phyloP scores from a whole-genome alignment of 1,140 invertebrate genomes.

The Coptotermes formosanus region DNA sequence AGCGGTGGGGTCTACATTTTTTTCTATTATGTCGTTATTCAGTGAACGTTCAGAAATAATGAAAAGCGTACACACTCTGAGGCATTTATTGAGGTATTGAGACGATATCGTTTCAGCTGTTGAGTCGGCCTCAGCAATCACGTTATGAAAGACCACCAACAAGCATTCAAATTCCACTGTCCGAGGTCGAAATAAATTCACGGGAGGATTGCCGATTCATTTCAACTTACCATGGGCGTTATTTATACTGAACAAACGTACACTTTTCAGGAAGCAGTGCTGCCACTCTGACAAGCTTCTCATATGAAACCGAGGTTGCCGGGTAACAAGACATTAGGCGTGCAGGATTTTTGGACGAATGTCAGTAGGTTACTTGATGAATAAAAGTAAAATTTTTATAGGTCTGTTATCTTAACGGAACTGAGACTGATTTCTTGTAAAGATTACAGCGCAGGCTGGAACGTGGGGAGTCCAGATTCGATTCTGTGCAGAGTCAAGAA shows the following conservation, averaged over 20 bases:
- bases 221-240: neutral
- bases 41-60: neutral
- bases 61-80: neutral
- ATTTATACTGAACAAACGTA: neutral
- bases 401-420: no score
- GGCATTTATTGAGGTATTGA: conserved; percentile 12
- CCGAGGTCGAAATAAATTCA: neutral
- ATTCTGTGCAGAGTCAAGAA: no score
- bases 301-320: neutral
- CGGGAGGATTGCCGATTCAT: neutral
- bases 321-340: neutral
- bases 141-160: neutral
- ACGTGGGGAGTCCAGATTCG: no score
- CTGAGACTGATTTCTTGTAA: no score
- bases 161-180: neutral
- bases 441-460: no score
- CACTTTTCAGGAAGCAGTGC: neutral
- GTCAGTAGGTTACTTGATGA: no score
- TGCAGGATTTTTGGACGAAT: neutral
- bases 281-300: neutral
- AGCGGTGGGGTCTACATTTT: neutral
- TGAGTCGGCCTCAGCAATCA: neutral
- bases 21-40: neutral
- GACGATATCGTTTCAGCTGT: neutral
- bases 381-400: no score